Evolutionary conservation across 2,888 invertebrate species (phyloP), one percentile per base, ranked within the genome.

Genomic region (Pegoplata infirma): DNA sequence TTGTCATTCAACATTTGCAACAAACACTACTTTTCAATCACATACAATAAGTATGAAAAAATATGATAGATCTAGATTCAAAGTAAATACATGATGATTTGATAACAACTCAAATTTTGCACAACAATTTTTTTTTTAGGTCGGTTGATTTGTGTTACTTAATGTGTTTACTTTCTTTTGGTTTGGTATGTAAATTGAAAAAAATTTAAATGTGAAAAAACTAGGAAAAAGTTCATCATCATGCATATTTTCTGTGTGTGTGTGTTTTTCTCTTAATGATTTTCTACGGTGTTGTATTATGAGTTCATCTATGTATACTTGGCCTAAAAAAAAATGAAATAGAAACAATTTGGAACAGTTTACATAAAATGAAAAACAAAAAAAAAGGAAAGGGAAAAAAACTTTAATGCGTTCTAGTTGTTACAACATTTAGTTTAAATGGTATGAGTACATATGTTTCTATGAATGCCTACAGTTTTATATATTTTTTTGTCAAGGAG

Each of bases 31-130:
- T n/a, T n/a, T n/a, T n/a, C n/a, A n/a, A n/a, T n/a, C 32, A 32
- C 10, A 32, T 32, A 12, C 3, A 32, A 32, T 23, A 23, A 36
- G 0, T n/a, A 12, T 28, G n/a, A 49, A 25, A 28, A n/a, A n/a
- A n/a, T n/a, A 40, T 40, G 36, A 40, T 40, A 40, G 36, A 40
- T 40, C 36, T 40, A 40, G 5, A 40, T 12, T 40, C 63, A 68
- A 69, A 64, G 64, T 69, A 74, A 74, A 78, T 73, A 69, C 58
- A 74, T 78, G 74, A 78, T 78, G 73, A 78, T 64, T 78, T 78
- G 78, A 78, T 78, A 74, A 69, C 68, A 74, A 64, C 63, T 64
- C 56, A 47, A 53, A 68, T 69, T 74, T 56, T 6, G n/a, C 56
- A 75, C 61, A n/a, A n/a, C n/a, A n/a, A n/a, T n/a, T n/a, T n/a